A percentile compares a stretch with the other conserved stretches of the same genome.
phyloP scores from a whole-genome alignment of 2,113 vertebrate species.

The Trematomus loennbergii region DNA sequence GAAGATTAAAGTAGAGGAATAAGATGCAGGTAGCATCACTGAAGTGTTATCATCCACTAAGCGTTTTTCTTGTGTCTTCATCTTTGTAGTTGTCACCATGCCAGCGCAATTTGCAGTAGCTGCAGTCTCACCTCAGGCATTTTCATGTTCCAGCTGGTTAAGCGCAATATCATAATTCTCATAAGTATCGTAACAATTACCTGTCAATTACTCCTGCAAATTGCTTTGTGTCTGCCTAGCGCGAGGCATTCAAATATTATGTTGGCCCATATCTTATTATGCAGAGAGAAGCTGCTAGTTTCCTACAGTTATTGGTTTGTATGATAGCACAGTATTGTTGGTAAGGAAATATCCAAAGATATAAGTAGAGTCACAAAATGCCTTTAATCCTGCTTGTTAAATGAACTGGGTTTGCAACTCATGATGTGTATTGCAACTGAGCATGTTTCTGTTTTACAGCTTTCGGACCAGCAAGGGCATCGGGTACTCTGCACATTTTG shows the following conservation, averaged over 20 bases:
- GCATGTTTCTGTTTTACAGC: conserved; percentile 78
- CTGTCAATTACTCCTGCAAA: conserved; percentile 13
- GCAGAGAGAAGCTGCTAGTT: not conserved
- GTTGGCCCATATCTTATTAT: not conserved
- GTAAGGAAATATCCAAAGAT: not conserved
- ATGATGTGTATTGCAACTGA: not conserved
- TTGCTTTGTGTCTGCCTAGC: conserved; percentile 22
- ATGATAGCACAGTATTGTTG: not conserved
- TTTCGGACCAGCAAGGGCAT: conserved; percentile 98
- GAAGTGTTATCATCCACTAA: conserved; percentile 6
- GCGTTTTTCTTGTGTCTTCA: not conserved
- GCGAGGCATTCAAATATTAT: not conserved
- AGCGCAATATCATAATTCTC: conserved; percentile 9
- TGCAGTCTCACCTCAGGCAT: not conserved
- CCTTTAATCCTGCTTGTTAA: not conserved
- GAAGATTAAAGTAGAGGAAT: conserved; percentile 29
- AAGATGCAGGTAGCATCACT: conserved; percentile 6
- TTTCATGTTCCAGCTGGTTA: not conserved
- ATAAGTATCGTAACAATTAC: conserved; percentile 17
- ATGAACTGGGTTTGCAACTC: conserved; percentile 2
- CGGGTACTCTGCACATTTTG: conserved; percentile 98
- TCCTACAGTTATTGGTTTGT: conserved; percentile 5
- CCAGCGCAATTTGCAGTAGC: not conserved
- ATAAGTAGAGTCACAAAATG: not conserved
- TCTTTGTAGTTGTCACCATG: conserved; percentile 8